Conservation (phyloP, 2,888 invertebrate species). For the Acrocyrtus sp. region DNA sequence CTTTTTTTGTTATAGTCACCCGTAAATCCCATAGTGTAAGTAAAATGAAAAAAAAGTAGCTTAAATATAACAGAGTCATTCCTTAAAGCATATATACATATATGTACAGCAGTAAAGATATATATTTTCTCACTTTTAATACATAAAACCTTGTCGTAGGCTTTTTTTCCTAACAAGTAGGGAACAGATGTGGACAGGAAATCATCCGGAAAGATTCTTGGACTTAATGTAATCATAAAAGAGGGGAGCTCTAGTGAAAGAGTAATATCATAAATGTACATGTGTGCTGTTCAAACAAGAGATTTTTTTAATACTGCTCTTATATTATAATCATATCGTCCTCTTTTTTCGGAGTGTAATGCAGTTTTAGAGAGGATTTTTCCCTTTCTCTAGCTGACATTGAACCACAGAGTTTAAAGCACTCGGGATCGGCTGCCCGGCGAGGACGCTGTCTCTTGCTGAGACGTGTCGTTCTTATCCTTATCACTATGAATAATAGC, state of each 20-base stretch:
- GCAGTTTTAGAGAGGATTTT: not conserved
- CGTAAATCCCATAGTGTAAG: not conserved
- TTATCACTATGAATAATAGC: too few species aligned
- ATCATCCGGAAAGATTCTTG: constrained; percentile 38
- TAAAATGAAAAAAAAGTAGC: constrained; percentile 4
- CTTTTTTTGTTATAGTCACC: not conserved
- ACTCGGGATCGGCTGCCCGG: too few species aligned
- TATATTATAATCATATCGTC: too few species aligned
- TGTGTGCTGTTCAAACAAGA: too few species aligned
- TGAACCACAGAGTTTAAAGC: not conserved
- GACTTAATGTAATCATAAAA: constrained; percentile 3
- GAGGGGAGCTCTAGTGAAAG: too few species aligned
- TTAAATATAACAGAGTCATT: too few species aligned
- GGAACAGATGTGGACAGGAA: constrained; percentile 36
- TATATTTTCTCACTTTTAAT: not conserved
- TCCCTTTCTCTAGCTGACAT: not conserved
- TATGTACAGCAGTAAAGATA: not conserved
- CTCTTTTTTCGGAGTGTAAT: too few species aligned
- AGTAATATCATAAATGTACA: too few species aligned
- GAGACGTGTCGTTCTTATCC: too few species aligned
- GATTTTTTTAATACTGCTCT: too few species aligned
- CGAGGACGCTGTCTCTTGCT: too few species aligned
- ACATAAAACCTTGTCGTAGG: not conserved
- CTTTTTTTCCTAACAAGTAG: constrained; percentile 14
- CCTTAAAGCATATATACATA: not conserved